Evolutionary conservation across 2,888 invertebrate species (phyloP).

Genomic region (Rotaria sp.): DNA sequence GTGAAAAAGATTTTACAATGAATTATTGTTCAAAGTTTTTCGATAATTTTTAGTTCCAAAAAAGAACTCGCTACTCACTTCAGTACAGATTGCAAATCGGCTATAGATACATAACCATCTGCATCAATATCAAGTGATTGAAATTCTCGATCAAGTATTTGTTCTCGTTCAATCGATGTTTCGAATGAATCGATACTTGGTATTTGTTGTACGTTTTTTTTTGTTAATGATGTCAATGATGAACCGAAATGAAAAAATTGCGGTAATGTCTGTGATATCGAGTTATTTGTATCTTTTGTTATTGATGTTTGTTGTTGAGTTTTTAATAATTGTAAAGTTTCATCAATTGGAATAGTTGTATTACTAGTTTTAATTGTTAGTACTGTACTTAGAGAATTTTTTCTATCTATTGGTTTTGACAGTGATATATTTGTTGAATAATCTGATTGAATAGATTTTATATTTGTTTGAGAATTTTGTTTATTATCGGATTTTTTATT

Average conservation of each 20-base stretch:
- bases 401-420: too few relatives aligned
- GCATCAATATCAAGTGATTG: conserved; percentile 19
- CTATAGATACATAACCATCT: neutral
- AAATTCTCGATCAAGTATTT: neutral
- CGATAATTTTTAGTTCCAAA: too few relatives aligned
- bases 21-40: too few relatives aligned
- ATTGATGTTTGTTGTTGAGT: neutral
- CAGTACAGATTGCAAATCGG: neutral
- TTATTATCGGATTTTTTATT: neutral
- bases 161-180: neutral
- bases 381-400: too few relatives aligned
- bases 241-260: neutral
- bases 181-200: neutral
- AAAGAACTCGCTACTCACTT: too few relatives aligned
- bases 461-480: neutral
- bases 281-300: neutral
- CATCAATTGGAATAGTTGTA: neutral
- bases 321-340: neutral
- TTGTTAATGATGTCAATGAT: neutral
- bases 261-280: neutral
- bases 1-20: too few relatives aligned
- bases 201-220: neutral
- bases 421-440: too few relatives aligned
- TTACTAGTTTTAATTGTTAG: too few relatives aligned
- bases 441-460: neutral